Evolutionary conservation across 2,888 invertebrate species (phyloP), one percentile per base, ranked within the genome.

Genomic region (Phytoseiulus persimilis): DNA sequence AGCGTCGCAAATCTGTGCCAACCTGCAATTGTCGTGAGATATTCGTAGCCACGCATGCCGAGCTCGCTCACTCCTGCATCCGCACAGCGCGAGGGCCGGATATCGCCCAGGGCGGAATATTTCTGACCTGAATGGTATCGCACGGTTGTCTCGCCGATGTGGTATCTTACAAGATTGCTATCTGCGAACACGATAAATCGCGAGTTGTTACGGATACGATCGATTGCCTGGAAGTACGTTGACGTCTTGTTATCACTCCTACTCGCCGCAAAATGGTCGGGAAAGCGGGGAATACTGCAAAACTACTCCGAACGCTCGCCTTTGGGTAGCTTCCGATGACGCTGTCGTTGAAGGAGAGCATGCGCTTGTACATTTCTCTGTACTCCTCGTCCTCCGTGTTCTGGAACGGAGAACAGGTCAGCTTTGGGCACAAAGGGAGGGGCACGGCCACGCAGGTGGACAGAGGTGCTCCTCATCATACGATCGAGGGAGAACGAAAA

Each of bases 341-440:
- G 87, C 87, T 87, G 87, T 87, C 87, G 87, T 87, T 87, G 87
- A 87, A 87, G 87, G 87, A 87, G 87, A 87, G 87, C 33, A 87
- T 87, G 39, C 87, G 87, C 87, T 33, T 87, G 32, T 87, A 87
- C 87, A 87, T 87, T 45, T 33, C 87, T 45, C 33, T 87, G 87
- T 32, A 87, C 18, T 87, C 87, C 28, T 33, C 45, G 87, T 87
- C 87, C n/a, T 87, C 87, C 33, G 87, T 87, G 31, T 87, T 87
- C 87, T 87, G 33, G 33, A 33, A 87, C 65, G 14, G 65, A 65
- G 18, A 65, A 65, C 65, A 65, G 65, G 14, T 65, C 18, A 2
- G 65, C 18, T 18, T 28, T 65, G 1, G 65, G 28, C 23, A 65
- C 18, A n/a, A n/a, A n/a, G n/a, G n/a, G n/a, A n/a, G n/a, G n/a